Base-by-base conservation (phyloP, 2,888 invertebrate species). In the Nephrotoma guestfalica region DNA sequence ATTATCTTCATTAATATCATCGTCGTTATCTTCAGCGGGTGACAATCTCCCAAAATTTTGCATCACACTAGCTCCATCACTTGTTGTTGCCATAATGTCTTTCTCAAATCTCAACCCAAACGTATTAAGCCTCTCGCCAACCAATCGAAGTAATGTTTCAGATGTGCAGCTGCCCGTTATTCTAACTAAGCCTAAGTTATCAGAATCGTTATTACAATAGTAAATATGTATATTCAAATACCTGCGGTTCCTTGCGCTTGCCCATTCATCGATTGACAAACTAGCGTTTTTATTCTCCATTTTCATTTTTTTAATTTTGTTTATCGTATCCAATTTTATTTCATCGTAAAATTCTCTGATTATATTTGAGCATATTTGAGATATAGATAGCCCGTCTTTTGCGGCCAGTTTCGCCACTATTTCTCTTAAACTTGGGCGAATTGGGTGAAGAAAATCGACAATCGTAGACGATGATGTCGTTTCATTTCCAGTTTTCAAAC, bases 11-110 rank as follows among this genome's bases (percentile, higher is more conserved):
- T 30, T 30, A 30, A 30, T 30, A 30, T 30, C 1, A 30, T 30
- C 30, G 2, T 0, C 2, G 2, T 0, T 30, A 1, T 30, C 30
- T 2, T 41, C 18, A 43, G 43, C 15, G 42, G 85, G 85, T 45
- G 85, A 85, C 45, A 85, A 18, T n/a, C 41, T 4, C n/a, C 45
- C 51, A 18, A 51, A 51, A n/a, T 86, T 86, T 13, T 41, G n/a
- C 86, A 86, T 86, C n/a, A 86, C 57, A 86, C 0, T 40, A 0
- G 86, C 86, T 9, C 86, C 57, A 86, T 86, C 86, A 51, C 43
- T 86, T 3, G 57, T 86, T 2, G 45, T 43, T 0, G 45, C 40
- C 6, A 86, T 30, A 11, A 86, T 86, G 42, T 86, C 86, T 6
- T 86, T 86, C 11, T 86, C 42, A 41, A 86, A 71, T 13, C 4